Conservation (phyloP, 2,888 invertebrate genomes). For the Drepana falcataria region DNA sequence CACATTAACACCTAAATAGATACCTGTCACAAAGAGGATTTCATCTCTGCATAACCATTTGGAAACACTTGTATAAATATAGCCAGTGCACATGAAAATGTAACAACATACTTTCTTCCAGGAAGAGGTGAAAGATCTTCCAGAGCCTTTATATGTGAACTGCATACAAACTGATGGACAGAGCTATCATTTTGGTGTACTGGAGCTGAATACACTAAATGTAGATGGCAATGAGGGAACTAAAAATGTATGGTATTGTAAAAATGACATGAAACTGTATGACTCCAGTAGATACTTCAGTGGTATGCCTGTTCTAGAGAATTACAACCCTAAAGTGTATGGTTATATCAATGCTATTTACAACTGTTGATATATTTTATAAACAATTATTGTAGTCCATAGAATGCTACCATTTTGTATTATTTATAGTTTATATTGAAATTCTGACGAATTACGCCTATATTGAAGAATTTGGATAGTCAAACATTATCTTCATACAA, state of each 20-base stretch:
- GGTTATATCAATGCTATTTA: slow-evolving; percentile 89
- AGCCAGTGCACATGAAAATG: too few relatives aligned
- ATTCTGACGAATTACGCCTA: background rate
- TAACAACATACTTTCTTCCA: slow-evolving; percentile 34
- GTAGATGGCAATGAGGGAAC: slow-evolving; percentile 75
- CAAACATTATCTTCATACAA: too few relatives aligned
- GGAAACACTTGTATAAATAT: too few relatives aligned
- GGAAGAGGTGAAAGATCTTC: slow-evolving; percentile 81
- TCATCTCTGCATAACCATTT: too few relatives aligned
- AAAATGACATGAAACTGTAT: slow-evolving; percentile 81
- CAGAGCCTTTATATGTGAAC: slow-evolving; percentile 89
- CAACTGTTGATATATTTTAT: slow-evolving; percentile 71
- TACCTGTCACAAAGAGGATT: too few relatives aligned
- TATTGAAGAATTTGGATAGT: too few relatives aligned
- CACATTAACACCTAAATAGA: too few relatives aligned
- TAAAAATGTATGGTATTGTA: slow-evolving; percentile 90
- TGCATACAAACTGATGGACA: slow-evolving; percentile 89
- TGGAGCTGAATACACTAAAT: slow-evolving; percentile 90
- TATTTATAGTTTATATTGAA: slow-evolving; percentile 19
- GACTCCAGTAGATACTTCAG: slow-evolving; percentile 80
- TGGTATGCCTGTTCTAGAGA: slow-evolving; percentile 82
- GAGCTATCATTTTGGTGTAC: slow-evolving; percentile 87
- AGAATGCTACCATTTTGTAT: background rate
- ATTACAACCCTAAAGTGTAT: slow-evolving; percentile 89
- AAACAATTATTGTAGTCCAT: slow-evolving; percentile 8